Base-by-base conservation (phyloP, 64 coral and sea anemone genomes). In the Stylophora pistillata region DNA sequence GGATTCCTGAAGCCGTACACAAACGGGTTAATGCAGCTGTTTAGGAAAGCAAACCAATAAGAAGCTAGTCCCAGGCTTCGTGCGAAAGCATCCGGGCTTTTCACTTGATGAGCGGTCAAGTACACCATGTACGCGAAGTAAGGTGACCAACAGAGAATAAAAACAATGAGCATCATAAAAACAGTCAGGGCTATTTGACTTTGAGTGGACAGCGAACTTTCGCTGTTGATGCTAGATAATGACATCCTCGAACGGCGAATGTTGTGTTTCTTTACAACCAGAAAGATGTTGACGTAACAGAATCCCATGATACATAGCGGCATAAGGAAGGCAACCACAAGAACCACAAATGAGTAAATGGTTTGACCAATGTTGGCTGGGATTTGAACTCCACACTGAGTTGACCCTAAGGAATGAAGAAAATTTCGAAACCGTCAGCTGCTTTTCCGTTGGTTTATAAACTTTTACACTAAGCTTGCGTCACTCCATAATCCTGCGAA, bases 1-100 rank as follows among this genome's bases (percentile, higher is more conserved):
- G 94, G 94, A 71, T 95, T 95, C 27, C 94, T 86, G 73, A 95
- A 25, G 4, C 94, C 94, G 41, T 95, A 95, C 25, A 95, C 82
- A 16, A 78, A 95, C 26, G 94, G 94, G 13, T 95, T 71, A 30
- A 95, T 58, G 1, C 89, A 74, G 64, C 94, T 92, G 55, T 95
- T 95, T 28, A 92, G 72, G 80, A 95, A 95, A 2, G 59, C 86
- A 72, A 72, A 95, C 89, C 89, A 95, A 55, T 86, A 95, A 21
- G 94, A 84, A 10, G 86, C 94, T 25, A 89, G 61, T 13, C 78
- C 89, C 30, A 92, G 55, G 23, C 84, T 79, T 25, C 37, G 71
- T 47, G 79, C 69, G 28, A 71, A 75, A 30, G 28, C 64, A 58
- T 74, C 56, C 15, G 30, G 52, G 81, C 54, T 73, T 20, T 66